Conservation (phyloP, 2,797 vertebrate species). For the Coendou prehensilis region DNA sequence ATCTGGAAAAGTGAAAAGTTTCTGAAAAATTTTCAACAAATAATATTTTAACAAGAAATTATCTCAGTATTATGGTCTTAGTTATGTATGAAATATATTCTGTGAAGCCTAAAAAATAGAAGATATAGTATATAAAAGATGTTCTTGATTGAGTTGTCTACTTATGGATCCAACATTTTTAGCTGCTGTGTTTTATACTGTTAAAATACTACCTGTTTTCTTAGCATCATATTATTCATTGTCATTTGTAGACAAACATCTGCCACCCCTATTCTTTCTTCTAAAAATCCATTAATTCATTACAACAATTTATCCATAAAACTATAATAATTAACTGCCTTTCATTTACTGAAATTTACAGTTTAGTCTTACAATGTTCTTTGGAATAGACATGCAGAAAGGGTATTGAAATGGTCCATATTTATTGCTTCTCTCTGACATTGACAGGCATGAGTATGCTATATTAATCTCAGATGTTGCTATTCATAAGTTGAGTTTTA, state of each 20-base stretch:
- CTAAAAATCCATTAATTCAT: slow-evolving; percentile 61
- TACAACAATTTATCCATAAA: slow-evolving; percentile 46
- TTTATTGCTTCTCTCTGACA: slow-evolving; percentile 60
- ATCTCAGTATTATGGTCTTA: background rate
- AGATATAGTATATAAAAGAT: slow-evolving; percentile 14
- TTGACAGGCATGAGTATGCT: slow-evolving; percentile 65
- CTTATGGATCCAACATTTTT: background rate
- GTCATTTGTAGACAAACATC: slow-evolving; percentile 33
- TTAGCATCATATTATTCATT: slow-evolving; percentile 6
- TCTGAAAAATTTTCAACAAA: slow-evolving; percentile 34
- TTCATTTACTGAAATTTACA: slow-evolving; percentile 64
- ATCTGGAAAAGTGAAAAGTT: background rate
- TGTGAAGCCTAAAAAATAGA: background rate
- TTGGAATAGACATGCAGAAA: slow-evolving; percentile 20
- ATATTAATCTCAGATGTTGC: slow-evolving; percentile 39
- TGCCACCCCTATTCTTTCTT: background rate
- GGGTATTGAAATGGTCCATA: background rate
- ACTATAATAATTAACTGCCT: slow-evolving; percentile 62
- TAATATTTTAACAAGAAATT: slow-evolving; percentile 24
- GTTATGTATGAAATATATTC: background rate
- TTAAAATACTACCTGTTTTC: background rate
- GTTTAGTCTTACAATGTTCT: background rate
- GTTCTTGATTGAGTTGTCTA: slow-evolving; percentile 46
- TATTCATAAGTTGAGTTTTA: slow-evolving; percentile 71
- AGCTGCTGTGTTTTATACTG: slow-evolving; percentile 49